A percentile compares a stretch with the other conserved stretches of the same genome.
Conservation (phyloP, 92 coral and sea anemone genomes). For the Meandrina meandrites region DNA sequence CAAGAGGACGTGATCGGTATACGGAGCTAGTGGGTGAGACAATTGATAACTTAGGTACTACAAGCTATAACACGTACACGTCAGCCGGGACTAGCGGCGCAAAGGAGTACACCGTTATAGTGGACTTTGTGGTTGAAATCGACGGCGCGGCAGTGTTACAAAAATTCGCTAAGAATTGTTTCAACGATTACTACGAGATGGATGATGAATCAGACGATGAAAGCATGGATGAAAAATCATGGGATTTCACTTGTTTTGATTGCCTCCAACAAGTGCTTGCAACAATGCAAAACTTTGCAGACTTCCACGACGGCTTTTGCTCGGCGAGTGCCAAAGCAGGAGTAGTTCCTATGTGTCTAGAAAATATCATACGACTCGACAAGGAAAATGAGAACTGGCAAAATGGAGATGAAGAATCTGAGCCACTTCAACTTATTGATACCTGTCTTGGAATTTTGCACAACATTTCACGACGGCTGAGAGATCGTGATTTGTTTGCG, state of each 20-base stretch:
- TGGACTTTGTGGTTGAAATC: constrained; percentile 10
- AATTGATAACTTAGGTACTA: background rate
- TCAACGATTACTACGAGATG: constrained; percentile 8
- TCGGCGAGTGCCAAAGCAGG: constrained; percentile 16
- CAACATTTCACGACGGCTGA: constrained; percentile 37
- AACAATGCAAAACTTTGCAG: constrained; percentile 22
- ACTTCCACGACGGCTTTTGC: constrained; percentile 34
- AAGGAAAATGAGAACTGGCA: constrained; percentile 12
- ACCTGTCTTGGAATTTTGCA: constrained; percentile 15
- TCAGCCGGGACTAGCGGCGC: background rate
- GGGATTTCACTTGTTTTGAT: background rate
- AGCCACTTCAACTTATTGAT: background rate
- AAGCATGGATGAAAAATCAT: too few species aligned
- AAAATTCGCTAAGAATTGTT: constrained; percentile 8
- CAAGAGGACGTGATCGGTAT: background rate
- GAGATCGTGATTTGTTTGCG: constrained; percentile 15
- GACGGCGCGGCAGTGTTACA: constrained; percentile 18
- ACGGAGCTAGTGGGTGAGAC: background rate
- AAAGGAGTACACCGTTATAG: background rate
- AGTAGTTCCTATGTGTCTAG: constrained; percentile 27
- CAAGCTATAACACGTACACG: background rate
- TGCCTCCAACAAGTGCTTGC: background rate
- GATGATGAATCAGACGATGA: background rate
- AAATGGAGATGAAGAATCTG: background rate
- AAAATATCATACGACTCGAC: constrained; percentile 18